Evolutionary conservation across 2,797 vertebrate genomes (phyloP).

Genomic region (Tauraco hartlaubi): DNA sequence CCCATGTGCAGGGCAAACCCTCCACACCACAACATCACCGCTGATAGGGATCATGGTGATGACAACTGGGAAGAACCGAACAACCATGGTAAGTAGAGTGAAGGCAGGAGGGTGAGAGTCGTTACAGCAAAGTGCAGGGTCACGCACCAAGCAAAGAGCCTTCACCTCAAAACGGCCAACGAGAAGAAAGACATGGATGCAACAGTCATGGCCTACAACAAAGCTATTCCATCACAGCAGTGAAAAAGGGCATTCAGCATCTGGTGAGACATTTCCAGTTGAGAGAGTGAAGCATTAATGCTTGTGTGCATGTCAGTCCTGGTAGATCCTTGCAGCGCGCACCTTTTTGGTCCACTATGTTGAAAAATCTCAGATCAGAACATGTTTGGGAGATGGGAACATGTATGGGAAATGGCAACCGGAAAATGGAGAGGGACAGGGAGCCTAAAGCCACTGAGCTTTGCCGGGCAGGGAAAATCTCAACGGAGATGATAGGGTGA

Average conservation of each 20-base stretch:
- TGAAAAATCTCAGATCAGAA: not conserved
- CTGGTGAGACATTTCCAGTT: not conserved
- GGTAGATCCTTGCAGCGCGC: not conserved
- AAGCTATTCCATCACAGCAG: not conserved
- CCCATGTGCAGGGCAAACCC: not conserved
- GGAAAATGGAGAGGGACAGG: not conserved
- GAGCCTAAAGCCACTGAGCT: not conserved
- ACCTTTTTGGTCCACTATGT: not conserved
- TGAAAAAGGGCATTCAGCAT: rapidly evolving
- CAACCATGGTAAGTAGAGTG: rapidly evolving
- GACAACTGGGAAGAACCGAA: not conserved
- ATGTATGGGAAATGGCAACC: not conserved
- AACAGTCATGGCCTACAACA: not conserved
- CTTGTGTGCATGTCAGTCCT: rapidly evolving
- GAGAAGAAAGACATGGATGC: not conserved
- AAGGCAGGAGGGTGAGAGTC: not conserved
- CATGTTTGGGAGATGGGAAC: too few species aligned
- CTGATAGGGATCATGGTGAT: not conserved
- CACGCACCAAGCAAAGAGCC: not conserved
- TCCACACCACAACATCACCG: not conserved
- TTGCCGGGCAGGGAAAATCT: not conserved
- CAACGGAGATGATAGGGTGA: not conserved
- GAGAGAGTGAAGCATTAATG: not conserved
- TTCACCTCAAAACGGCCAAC: not conserved
- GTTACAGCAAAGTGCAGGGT: not conserved